Conservation (phyloP, 2,113 vertebrate genomes). For the Odobenus rosmarus region DNA sequence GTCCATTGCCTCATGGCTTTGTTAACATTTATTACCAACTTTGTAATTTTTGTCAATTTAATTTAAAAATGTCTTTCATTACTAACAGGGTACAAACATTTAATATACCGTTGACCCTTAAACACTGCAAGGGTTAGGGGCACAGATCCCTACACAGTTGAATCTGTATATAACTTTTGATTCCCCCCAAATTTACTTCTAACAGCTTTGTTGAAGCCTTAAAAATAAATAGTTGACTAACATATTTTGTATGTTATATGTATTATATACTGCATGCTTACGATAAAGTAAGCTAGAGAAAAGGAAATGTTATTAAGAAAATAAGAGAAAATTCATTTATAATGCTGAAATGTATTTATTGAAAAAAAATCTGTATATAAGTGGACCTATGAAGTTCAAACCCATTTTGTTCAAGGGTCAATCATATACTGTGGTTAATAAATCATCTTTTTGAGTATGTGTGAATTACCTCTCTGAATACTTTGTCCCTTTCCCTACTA, state of each 20-base stretch:
- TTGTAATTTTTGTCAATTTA: not conserved
- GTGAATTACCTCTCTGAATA: not conserved
- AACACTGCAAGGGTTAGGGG: not conserved
- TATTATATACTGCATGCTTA: not conserved
- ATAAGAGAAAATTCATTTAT: not conserved
- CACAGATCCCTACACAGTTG: not conserved
- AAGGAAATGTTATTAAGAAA: not conserved
- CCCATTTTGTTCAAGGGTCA: not conserved
- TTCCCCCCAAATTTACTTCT: not conserved
- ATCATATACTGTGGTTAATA: not conserved
- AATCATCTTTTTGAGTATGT: not conserved
- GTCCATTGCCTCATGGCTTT: not conserved
- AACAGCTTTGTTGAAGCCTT: not conserved
- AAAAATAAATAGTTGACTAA: not conserved
- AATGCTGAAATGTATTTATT: not conserved
- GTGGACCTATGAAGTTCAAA: not conserved
- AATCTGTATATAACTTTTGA: not conserved
- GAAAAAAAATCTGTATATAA: not conserved
- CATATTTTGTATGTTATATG: not conserved
- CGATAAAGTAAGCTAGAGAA: not conserved
- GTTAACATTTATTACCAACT: not conserved
- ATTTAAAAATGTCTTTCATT: not conserved
- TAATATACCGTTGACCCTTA: not conserved
- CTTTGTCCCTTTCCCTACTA: not conserved
- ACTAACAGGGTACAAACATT: not conserved